These are phyloP conservation scores for Chaetodon auriga DNA, from an alignment of 2,113 vertebrate species.

Conservation along the genomic window DNA sequence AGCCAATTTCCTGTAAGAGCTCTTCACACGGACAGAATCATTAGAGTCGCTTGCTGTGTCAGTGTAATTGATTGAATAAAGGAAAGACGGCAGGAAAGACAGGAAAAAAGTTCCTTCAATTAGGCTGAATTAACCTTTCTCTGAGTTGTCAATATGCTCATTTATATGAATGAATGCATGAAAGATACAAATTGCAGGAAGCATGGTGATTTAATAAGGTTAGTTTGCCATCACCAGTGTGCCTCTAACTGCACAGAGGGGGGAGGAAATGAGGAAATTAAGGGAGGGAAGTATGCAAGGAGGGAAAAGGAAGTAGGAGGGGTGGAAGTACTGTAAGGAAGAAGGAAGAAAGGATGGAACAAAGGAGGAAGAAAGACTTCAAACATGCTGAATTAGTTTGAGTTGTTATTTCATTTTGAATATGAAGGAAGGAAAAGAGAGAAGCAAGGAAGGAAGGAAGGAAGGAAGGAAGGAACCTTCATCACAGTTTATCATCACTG, in stretches of 20 bases:
- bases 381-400: too few species aligned
- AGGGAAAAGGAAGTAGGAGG: neutral
- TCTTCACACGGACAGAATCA: neutral
- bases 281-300: neutral
- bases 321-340: too few species aligned
- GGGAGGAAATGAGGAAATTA: neutral
- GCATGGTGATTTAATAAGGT: conserved; percentile 5
- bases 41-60: neutral
- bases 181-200: neutral
- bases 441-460: too few species aligned
- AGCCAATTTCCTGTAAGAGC: conserved; percentile 27
- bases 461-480: too few species aligned
- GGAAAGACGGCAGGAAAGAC: neutral
- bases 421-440: too few species aligned
- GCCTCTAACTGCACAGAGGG: neutral
- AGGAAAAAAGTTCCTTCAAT: conserved; percentile 1
- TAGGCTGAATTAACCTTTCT: conserved; percentile 37
- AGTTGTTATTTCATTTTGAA: too few species aligned
- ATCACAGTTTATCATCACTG: too few species aligned
- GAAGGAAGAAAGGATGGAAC: neutral
- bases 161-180: neutral
- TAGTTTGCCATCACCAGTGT: neutral
- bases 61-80: conserved; percentile 1
- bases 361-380: too few species aligned
- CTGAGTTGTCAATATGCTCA: conserved; percentile 8